Evolutionary conservation across 2,888 invertebrate genomes (phyloP).

Genomic region (Rhagium mordax): DNA sequence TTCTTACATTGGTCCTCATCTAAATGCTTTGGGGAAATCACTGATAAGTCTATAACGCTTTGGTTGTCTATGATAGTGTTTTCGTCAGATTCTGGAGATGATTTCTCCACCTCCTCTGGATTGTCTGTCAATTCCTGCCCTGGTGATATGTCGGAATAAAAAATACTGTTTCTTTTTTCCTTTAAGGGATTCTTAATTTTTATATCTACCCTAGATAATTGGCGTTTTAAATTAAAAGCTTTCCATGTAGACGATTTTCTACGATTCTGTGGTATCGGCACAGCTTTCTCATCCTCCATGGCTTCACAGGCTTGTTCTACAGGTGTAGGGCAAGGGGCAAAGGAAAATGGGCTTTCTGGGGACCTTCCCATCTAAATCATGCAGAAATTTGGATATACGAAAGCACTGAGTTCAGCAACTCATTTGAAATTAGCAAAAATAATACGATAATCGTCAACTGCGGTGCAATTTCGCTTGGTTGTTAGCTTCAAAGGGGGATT

Average conservation of each 20-base stretch:
- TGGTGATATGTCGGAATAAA: conserved; percentile 64
- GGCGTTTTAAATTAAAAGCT: conserved; percentile 85
- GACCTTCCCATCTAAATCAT: conserved; percentile 68
- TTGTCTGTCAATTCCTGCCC: conserved; percentile 58
- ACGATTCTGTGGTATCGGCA: conserved; percentile 64
- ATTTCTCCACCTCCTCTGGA: conserved; percentile 61
- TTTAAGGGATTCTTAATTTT: conserved; percentile 77
- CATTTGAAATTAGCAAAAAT: conserved; percentile 62
- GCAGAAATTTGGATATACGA: conserved; percentile 63
- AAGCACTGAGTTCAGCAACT: conserved; percentile 63
- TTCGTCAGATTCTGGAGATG: conserved; percentile 65
- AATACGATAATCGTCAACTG: conserved; percentile 51
- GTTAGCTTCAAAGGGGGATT: conserved; percentile 16
- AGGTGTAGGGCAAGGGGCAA: conserved; percentile 70
- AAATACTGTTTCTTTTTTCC: conserved; percentile 69
- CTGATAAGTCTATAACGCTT: conserved; percentile 45
- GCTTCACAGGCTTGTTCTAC: conserved; percentile 71
- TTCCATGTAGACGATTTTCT: conserved; percentile 79
- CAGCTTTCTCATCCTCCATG: conserved; percentile 65
- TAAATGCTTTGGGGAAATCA: conserved; percentile 25
- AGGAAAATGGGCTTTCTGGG: conserved; percentile 67
- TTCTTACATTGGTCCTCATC: conserved; percentile 52
- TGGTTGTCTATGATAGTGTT: conserved; percentile 64
- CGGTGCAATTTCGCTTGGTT: conserved; percentile 38
- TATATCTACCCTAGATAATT: conserved; percentile 85